Conservation (phyloP, 2,113 vertebrate species). For the Oryzias woworae region DNA sequence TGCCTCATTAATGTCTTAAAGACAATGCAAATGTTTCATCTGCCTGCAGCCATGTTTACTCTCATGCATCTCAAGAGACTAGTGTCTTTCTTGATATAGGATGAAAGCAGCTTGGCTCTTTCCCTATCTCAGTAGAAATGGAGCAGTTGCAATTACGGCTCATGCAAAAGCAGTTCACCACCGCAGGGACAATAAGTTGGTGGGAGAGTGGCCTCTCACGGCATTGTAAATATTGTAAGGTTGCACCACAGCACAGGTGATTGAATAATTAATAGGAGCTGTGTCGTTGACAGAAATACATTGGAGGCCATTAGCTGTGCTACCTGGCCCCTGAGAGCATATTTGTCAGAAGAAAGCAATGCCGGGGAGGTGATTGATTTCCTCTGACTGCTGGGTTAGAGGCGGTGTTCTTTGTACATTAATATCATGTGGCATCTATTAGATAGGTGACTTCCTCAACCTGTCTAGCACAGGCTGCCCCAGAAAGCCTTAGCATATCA, state of each 20-base stretch:
- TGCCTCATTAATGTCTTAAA: slow-evolving; percentile 47
- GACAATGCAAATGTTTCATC: slow-evolving; percentile 40
- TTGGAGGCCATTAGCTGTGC: slow-evolving; percentile 73
- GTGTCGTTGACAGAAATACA: slow-evolving; percentile 75
- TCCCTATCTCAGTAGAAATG: slow-evolving; percentile 15
- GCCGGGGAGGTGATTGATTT: slow-evolving; percentile 70
- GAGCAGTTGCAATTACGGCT: slow-evolving; percentile 56
- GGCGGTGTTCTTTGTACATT: slow-evolving; percentile 55
- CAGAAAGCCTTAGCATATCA: slow-evolving; percentile 36
- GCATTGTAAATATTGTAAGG: slow-evolving; percentile 71
- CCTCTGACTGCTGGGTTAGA: slow-evolving; percentile 64
- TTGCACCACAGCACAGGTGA: slow-evolving; percentile 61
- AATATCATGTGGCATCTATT: slow-evolving; percentile 72
- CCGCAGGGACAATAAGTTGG: slow-evolving; percentile 26
- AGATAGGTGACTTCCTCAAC: slow-evolving; percentile 65
- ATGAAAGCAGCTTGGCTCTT: slow-evolving; percentile 40
- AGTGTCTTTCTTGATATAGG: slow-evolving; percentile 22
- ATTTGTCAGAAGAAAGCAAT: slow-evolving; percentile 72
- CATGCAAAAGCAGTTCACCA: slow-evolving; percentile 37
- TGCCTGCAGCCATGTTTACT: slow-evolving; percentile 38
- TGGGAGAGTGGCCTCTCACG: slow-evolving; percentile 39
- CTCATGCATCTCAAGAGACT: slow-evolving; percentile 36
- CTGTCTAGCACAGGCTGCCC: slow-evolving; percentile 30
- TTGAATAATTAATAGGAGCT: slow-evolving; percentile 78
- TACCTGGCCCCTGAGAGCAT: slow-evolving; percentile 65